A percentile compares a stretch with the other conserved stretches of the same genome.
Conservation (phyloP, 2,888 invertebrate genomes). For the Xanthorhoe spadicearia region DNA sequence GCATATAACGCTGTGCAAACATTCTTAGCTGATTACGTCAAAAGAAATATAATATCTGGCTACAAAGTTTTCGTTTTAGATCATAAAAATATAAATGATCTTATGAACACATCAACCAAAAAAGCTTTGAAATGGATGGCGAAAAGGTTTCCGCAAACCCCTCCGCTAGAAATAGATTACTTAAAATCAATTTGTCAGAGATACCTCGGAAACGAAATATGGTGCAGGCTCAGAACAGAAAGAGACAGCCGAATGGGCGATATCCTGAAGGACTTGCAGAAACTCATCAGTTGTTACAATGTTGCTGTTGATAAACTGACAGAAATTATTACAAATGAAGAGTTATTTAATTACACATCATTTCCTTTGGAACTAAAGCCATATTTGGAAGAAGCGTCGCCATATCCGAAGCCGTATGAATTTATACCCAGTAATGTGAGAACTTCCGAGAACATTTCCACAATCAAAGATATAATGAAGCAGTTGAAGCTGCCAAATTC, state of each 20-base stretch:
- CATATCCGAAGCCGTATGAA: slow-evolving; percentile 87
- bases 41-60: slow-evolving; percentile 63
- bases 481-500: slow-evolving; percentile 83
- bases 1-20: slow-evolving; percentile 54
- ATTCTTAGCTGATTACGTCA: slow-evolving; percentile 55
- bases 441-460: slow-evolving; percentile 73
- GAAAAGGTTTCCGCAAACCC: slow-evolving; percentile 76
- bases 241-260: slow-evolving; percentile 67
- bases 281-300: slow-evolving; percentile 87
- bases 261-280: slow-evolving; percentile 83
- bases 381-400: slow-evolving; percentile 76
- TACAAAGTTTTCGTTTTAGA: slow-evolving; percentile 69
- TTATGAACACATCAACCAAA: slow-evolving; percentile 65
- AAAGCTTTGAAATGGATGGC: slow-evolving; percentile 79
- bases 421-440: slow-evolving; percentile 87
- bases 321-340: slow-evolving; percentile 84
- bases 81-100: slow-evolving; percentile 58
- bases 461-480: slow-evolving; percentile 81
- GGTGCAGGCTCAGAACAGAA: slow-evolving; percentile 80
- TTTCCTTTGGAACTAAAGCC: slow-evolving; percentile 87
- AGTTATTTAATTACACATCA: slow-evolving; percentile 84
- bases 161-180: slow-evolving; percentile 84
- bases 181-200: slow-evolving; percentile 82
- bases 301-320: slow-evolving; percentile 86
- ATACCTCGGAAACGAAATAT: slow-evolving; percentile 86